Evolutionary conservation across 2,113 vertebrate genomes (phyloP).

Genomic region (Semnornis frantzii): DNA sequence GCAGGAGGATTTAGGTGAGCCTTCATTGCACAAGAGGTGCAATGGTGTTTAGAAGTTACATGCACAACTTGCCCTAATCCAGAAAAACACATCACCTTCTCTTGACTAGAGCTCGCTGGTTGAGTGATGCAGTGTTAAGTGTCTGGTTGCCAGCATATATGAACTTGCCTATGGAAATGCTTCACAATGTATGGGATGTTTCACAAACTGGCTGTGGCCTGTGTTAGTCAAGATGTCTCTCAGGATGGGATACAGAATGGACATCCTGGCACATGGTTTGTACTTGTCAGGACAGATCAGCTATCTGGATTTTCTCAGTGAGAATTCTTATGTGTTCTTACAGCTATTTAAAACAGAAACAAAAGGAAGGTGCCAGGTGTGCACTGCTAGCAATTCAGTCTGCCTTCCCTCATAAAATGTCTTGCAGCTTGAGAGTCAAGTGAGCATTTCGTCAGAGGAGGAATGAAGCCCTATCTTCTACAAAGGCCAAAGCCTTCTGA

Average conservation of each 20-base stretch:
- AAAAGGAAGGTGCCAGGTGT: not conserved
- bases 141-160: not conserved
- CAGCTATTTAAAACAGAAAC: not conserved
- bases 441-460: not conserved
- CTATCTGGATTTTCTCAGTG: not conserved
- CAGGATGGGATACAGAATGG: not conserved
- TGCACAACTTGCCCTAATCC: not conserved
- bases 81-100: not conserved
- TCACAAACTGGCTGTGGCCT: not conserved
- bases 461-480: not conserved
- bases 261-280: not conserved
- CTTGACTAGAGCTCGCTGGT: not conserved
- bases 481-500: not conserved
- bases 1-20: not conserved
- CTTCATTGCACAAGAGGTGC: not conserved
- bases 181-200: not conserved
- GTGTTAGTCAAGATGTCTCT: not conserved
- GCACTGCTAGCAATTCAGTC: not conserved
- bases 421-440: not conserved
- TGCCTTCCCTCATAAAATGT: not conserved
- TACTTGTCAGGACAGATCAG: not conserved
- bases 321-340: not conserved
- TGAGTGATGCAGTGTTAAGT: not conserved
- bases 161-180: not conserved
- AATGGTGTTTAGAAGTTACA: not conserved